A percentile compares a stretch with the other conserved stretches of the same genome.
phyloP scores from a whole-genome alignment of 2,888 invertebrate genomes.

The Vannuccia rotundouncinata region DNA sequence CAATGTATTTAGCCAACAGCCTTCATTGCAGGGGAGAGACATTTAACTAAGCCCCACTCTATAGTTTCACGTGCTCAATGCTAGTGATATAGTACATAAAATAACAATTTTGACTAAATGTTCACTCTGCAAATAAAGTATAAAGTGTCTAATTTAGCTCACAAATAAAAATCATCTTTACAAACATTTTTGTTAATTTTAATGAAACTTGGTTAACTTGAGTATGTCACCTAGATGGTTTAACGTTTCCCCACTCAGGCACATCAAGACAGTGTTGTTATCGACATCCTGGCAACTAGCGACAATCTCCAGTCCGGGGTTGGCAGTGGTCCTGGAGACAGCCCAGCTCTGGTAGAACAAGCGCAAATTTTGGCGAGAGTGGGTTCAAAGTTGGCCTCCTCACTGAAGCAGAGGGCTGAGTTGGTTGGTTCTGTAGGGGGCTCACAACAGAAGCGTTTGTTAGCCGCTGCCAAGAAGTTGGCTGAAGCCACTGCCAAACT shows the following conservation, averaged over 20 bases:
- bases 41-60: no score
- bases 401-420: background rate
- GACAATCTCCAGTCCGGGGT: slow-evolving; percentile 75
- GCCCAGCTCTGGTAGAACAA: slow-evolving; percentile 86
- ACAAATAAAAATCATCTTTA: no score
- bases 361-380: slow-evolving; percentile 77
- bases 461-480: slow-evolving; percentile 83
- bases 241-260: slow-evolving; percentile 43
- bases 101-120: no score
- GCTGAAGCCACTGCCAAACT: slow-evolving; percentile 93
- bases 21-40: no score
- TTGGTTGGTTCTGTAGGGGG: slow-evolving; percentile 55
- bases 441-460: slow-evolving; percentile 76
- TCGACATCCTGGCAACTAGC: slow-evolving; percentile 79
- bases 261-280: slow-evolving; percentile 72
- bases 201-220: no score
- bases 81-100: no score
- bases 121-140: no score
- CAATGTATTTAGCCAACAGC: no score
- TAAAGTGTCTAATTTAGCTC: no score
- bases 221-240: no score
- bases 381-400: slow-evolving; percentile 34
- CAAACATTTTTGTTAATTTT: no score
- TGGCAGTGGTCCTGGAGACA: slow-evolving; percentile 66
- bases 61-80: no score